A percentile compares a stretch with the other conserved stretches of the same genome.
Evolutionary conservation across 2,113 vertebrate genomes (phyloP).

Genomic region (Hymenochirus boettgeri): DNA sequence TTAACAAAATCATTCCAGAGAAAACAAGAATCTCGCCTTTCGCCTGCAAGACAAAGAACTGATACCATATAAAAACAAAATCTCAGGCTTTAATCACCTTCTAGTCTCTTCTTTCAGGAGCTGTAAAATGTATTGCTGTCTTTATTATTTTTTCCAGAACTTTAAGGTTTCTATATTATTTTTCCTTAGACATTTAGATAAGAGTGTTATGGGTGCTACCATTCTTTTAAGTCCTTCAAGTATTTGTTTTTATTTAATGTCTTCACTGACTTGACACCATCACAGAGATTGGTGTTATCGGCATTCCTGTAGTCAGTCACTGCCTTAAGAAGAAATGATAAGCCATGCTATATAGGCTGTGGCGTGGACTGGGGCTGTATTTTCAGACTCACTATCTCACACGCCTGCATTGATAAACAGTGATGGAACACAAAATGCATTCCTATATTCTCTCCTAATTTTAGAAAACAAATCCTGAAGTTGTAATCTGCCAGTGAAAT

Average conservation of each 20-base stretch:
- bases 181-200: slow-evolving; percentile 29
- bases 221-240: slow-evolving; percentile 44
- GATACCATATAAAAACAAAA: too few relatives aligned
- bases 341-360: slow-evolving; percentile 51
- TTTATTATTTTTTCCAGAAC: slow-evolving; percentile 15
- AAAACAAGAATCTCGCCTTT: too few relatives aligned
- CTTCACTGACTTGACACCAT: slow-evolving; percentile 60
- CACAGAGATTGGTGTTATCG: slow-evolving; percentile 71
- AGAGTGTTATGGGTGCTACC: slow-evolving; percentile 9
- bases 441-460: slow-evolving; percentile 64
- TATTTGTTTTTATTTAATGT: slow-evolving; percentile 67
- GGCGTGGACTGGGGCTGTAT: slow-evolving; percentile 66
- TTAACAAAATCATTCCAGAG: too few relatives aligned
- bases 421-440: slow-evolving; percentile 61
- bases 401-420: slow-evolving; percentile 62
- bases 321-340: slow-evolving; percentile 69
- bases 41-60: too few relatives aligned
- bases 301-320: slow-evolving; percentile 70
- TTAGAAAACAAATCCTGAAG: slow-evolving; percentile 51
- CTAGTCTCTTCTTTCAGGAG: slow-evolving; percentile 22
- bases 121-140: slow-evolving; percentile 13
- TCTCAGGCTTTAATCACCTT: too few relatives aligned
- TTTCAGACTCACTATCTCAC: slow-evolving; percentile 64
- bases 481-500: slow-evolving; percentile 51
- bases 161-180: slow-evolving; percentile 6